Percentiles rank a stretch among this genome's conserved stretches.
Conservation (phyloP, 1,140 invertebrate genomes). For the Gryllus bimaculatus region DNA sequence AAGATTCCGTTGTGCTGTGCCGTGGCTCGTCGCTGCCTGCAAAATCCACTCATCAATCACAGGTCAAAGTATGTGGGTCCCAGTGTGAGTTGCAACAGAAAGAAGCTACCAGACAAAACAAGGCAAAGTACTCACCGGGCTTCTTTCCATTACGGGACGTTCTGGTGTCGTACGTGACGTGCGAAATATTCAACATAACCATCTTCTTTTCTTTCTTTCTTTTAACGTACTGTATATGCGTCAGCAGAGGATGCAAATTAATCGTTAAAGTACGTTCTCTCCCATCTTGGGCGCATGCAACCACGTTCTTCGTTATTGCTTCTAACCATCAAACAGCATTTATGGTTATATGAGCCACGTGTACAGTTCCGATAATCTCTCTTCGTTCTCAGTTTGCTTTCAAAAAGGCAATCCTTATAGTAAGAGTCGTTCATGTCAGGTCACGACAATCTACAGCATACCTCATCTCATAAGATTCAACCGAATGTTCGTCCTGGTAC, state of each 20-base stretch:
- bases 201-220: background rate
- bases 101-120: constrained; percentile 4
- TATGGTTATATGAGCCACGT: background rate
- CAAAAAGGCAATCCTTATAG: background rate
- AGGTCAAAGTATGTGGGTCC: constrained; percentile 3
- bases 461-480: background rate
- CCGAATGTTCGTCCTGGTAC: background rate
- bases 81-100: constrained; percentile 3
- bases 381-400: background rate
- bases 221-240: background rate
- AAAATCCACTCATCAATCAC: constrained; percentile 4
- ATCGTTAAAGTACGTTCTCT: background rate
- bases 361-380: background rate
- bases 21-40: background rate
- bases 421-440: background rate
- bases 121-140: background rate
- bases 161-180: background rate
- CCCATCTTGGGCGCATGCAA: background rate
- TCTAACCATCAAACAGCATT: background rate
- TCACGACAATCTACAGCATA: background rate
- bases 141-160: background rate
- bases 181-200: constrained; percentile 4
- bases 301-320: background rate
- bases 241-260: constrained; percentile 1
- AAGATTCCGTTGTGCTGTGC: background rate